Evolutionary conservation across 2,888 invertebrate species (phyloP), one percentile per base, ranked within the genome.

Genomic region (Oegoconia quadripuncta): DNA sequence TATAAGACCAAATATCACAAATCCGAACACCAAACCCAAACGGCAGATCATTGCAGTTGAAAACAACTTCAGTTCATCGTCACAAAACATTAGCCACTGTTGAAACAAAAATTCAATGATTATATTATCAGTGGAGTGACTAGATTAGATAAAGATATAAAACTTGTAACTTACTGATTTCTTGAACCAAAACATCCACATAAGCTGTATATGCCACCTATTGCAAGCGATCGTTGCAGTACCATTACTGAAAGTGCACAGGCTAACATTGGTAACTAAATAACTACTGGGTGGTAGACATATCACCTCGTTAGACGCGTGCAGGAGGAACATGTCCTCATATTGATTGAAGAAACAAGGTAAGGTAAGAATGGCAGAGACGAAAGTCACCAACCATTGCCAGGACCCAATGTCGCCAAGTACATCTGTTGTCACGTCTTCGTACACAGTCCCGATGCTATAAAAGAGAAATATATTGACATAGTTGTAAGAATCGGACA

Each of bases 381-480:
- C 43, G 3, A 79, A 50, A 7, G 83, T 81, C 5, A 83, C 72
- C 25, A 83, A 49, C 76, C 81, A 83, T 54, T 86, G 86, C 86
- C 84, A 86, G 1, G 63, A 44, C 1, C 86, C 86, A 13, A 84
- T 82, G 27, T 62, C 63, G 5, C 84, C 86, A 15, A 83, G 48
- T 4, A 83, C 76, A 33, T 86, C 81, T 1, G 81, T 73, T 9
- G 80, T 82, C n/a, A 84, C 78, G 52, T 86, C 86, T 59, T 86
- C 86, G 44, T 80, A 64, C 16, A 83, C 63, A 2, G 82, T 77
- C 23, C 86, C 84, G 39, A 84, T 80, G 52, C 84, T 84, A 55
- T 16, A 74, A 80, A 13, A 27, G 14, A 27, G 12, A 13, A 27
- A 26, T 7, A 27, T 13, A n/a, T 23, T 23, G 9, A n/a, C 3